Conservation (phyloP, 2,888 invertebrate genomes). For the Lasioglossum morio region DNA sequence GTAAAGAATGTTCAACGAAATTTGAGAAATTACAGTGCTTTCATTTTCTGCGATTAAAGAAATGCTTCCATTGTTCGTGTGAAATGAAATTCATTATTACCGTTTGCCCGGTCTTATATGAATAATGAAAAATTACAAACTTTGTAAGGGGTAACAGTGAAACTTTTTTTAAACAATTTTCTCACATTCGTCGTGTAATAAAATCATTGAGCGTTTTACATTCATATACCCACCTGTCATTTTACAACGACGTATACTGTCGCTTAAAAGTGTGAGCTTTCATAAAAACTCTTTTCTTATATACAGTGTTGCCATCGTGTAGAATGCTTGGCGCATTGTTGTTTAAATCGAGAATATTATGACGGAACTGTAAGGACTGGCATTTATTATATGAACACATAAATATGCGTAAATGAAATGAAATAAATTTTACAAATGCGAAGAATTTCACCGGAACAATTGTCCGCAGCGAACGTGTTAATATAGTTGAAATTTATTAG, state of each 20-base stretch:
- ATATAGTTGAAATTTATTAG: slow-evolving; percentile 8
- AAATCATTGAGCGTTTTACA: background rate
- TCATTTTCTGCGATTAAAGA: background rate
- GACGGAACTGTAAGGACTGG: background rate
- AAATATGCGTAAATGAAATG: background rate
- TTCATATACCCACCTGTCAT: background rate
- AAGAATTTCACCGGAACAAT: background rate
- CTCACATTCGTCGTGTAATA: background rate
- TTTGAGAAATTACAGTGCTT: background rate
- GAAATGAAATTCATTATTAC: background rate
- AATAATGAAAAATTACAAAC: background rate
- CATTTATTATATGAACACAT: background rate
- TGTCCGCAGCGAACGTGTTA: background rate
- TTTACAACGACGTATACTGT: too few relatives aligned
- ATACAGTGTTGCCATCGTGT: background rate
- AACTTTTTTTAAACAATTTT: background rate
- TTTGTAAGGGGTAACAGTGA: background rate
- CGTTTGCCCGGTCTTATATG: background rate
- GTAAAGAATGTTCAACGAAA: background rate
- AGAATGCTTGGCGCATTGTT: background rate
- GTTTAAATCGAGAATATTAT: background rate
- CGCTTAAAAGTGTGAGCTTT: background rate
- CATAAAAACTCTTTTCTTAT: background rate
- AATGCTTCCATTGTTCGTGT: background rate
- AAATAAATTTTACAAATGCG: background rate